Evolutionary conservation across 2,797 vertebrate species (phyloP), one percentile per base, ranked within the genome.

Genomic region (Pelobates cultripes): DNA sequence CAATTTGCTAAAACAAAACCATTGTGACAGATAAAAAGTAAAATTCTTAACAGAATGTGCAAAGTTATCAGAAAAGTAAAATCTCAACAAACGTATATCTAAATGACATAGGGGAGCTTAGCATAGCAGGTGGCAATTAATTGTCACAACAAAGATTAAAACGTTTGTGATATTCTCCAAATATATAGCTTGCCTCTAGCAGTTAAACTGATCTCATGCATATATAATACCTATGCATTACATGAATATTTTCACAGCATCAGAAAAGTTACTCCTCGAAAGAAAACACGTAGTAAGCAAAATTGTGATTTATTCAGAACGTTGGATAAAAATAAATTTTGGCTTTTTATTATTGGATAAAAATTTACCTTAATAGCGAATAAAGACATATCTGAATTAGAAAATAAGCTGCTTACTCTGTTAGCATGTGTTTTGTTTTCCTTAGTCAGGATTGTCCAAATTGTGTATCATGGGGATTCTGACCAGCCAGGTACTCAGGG

Each of bases 111-210:
- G 13, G 14, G 13, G 12, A 40, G 17, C 7, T 45, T 12, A 10
- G 8, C 43, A 40, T 67, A 40, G 61, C 61, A 12, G 61, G 57
- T 47, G 74, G 43, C 61, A 51, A 66, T 47, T 63, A 76, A 57
- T 53, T 76, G 8, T 66, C 17, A 57, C 73, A 75, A 28, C 17
- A n/a, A 76, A 44, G 74, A 76, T 76, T 75, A 76, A 76, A 67
- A 45, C 14, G n/a, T 15, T 44, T 44, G 51, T 13, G 53, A 78
- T 61, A 70, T 70, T 55, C 53, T 57, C n/a, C 15, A 28, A 70
- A 45, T 61, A 70, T 70, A 70, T 55, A 60, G 41, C 2, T 60
- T 57, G 67, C 51, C 67, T 78, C 15, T 28, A 70, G 67, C 51
- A 60, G 43, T 60, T 51, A 61, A 41, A 70, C 68, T 78, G 76